These are phyloP conservation scores for Isurus oxyrinchus DNA, from an alignment of 2,113 vertebrate genomes.

Conservation along the genomic window DNA sequence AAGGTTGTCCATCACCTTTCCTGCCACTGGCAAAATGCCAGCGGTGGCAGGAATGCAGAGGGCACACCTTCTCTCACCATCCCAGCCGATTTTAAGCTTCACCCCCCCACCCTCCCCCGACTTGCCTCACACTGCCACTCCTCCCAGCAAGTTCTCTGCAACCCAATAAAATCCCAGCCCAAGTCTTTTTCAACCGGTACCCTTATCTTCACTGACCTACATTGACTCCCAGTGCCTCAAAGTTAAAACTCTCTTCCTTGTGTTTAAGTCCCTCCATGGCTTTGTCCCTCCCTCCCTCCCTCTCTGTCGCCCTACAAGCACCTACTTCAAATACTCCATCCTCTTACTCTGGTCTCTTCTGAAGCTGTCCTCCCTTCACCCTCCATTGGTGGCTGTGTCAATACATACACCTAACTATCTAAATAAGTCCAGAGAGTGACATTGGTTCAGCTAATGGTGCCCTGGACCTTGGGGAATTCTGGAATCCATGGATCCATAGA, in stretches of 20 bases:
- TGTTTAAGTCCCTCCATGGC: background rate
- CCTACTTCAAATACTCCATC: background rate
- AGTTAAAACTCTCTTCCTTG: background rate
- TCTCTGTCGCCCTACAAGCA: background rate
- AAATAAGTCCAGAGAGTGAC: background rate
- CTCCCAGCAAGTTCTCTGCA: too few relatives aligned
- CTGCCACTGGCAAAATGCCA: too few relatives aligned
- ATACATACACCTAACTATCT: background rate
- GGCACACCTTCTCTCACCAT: too few relatives aligned
- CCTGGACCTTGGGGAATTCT: background rate
- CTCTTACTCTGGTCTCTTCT: background rate
- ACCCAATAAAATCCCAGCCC: too few relatives aligned
- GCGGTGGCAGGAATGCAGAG: too few relatives aligned
- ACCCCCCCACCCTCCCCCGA: too few relatives aligned
- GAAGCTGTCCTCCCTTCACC: background rate
- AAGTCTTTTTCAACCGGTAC: background rate
- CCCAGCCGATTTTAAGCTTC: too few relatives aligned
- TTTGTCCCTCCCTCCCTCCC: background rate
- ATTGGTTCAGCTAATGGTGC: background rate
- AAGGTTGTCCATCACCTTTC: background rate
- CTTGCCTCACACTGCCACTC: too few relatives aligned
- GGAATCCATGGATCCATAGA: background rate
- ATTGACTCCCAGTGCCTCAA: background rate
- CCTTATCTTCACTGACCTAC: background rate
- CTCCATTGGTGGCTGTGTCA: background rate